Base-by-base conservation (phyloP, 2,113 vertebrate species). In the Hydrochoerus hydrochaeris region DNA sequence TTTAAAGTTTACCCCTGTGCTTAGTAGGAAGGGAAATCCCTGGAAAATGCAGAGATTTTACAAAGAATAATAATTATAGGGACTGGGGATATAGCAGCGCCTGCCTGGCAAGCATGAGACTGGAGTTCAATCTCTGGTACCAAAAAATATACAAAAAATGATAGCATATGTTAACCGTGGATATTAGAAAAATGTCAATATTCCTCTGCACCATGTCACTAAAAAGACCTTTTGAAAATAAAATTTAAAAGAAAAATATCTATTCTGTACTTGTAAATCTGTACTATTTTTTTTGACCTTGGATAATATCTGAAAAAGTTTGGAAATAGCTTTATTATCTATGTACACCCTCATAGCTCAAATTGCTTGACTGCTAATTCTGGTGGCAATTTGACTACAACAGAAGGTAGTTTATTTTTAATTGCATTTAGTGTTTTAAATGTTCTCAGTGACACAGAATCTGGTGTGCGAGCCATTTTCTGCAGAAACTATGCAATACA, bases 361-460 rank as follows among this genome's bases (percentile, higher is more conserved):
- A 93, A 95, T 90, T 90, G 46, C 90, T 83, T 49, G 90, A 83
- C 60, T 17, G 1, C 77, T 95, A 65, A 89, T 95, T 97, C 87
- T 52, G 88, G 77, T 85, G 57, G 78, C 88, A 97, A 96, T 91
- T 91, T 16, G 19, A 80, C 57, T 90, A 62, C 78, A 94, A 87
- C 85, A 97, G 96, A 96, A 94, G 95, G 85, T 46, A 96, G 92
- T 90, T 92, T 90, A 92, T 85, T 95, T 97, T 95, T 96, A 95
- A 97, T 97, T 96, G 95, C 82, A 91, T 92, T 95, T 90, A 49
- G 49, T 94, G 38, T 88, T 96, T 88, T 82, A 82, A 95, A 84
- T 90, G 71, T 35, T 94, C 65, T 88, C 65, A 90, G 93, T 94
- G 85, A 94, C 90, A 88, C 19, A 88, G 49, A 95, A 92, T 41